Evolutionary conservation across 2,113 vertebrate species (phyloP).

Genomic region (Phasianus colchicus): DNA sequence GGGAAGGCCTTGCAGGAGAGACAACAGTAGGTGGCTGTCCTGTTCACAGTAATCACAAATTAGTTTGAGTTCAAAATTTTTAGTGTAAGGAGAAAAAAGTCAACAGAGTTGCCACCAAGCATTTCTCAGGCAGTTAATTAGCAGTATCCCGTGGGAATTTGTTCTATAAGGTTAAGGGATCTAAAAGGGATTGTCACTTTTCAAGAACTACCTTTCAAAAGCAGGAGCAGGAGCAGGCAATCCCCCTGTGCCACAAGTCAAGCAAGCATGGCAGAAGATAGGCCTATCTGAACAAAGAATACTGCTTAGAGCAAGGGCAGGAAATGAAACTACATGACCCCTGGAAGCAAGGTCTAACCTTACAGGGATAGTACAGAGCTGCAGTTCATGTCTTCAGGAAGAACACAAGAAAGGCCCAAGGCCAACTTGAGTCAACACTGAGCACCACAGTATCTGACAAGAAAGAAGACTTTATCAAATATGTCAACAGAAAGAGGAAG

Average conservation of each 20-base stretch:
- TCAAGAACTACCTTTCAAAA: neutral
- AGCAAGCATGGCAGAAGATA: neutral
- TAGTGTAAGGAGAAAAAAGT: neutral
- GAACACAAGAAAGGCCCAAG: neutral
- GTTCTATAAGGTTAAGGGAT: neutral
- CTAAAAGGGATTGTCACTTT: neutral
- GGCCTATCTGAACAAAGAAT: neutral
- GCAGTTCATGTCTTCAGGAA: neutral
- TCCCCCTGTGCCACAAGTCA: neutral
- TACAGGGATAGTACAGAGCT: neutral
- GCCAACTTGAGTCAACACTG: neutral
- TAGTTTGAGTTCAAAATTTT: neutral
- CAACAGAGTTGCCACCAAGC: neutral
- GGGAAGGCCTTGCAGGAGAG: neutral
- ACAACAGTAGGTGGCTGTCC: neutral
- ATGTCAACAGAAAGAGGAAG: neutral
- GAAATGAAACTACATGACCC: neutral
- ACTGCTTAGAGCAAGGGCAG: neutral
- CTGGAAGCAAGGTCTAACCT: neutral
- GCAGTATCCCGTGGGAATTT: neutral
- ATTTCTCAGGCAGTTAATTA: neutral
- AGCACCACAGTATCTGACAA: neutral
- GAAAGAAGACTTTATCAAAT: neutral
- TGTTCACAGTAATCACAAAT: neutral
- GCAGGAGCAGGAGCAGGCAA: neutral